Evolutionary conservation across 2,113 vertebrate species (phyloP).

Genomic region (Ctenomys sociabilis): DNA sequence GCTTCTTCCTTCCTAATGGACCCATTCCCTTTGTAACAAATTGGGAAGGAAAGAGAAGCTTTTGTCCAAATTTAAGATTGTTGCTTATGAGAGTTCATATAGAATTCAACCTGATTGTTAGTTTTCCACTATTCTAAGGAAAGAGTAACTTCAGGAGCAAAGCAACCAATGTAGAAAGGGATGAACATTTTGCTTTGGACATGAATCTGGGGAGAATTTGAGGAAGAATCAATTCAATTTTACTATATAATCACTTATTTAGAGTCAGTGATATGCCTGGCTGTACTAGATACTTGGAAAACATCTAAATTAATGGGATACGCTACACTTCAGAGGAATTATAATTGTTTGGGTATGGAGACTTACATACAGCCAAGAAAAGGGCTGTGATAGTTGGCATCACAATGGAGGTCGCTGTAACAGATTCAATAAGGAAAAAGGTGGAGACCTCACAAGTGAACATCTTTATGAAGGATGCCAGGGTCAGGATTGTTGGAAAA

Average conservation of each 20-base stretch:
- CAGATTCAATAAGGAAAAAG: not conserved
- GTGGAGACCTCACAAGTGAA: not conserved
- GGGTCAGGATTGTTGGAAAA: not conserved
- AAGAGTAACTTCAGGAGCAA: not conserved
- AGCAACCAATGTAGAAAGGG: not conserved
- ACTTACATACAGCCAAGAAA: not conserved
- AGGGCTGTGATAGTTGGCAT: not conserved
- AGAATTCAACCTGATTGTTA: not conserved
- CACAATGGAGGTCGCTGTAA: not conserved
- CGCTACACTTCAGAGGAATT: not conserved
- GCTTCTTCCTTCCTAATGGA: not conserved
- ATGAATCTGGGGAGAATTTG: not conserved
- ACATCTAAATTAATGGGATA: not conserved
- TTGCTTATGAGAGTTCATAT: not conserved
- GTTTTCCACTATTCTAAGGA: not conserved
- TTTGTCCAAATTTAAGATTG: conserved; percentile 8
- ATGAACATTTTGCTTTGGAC: not conserved
- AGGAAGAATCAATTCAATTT: not conserved
- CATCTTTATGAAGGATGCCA: not conserved
- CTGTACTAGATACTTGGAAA: not conserved
- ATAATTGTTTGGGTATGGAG: not conserved
- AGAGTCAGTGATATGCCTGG: not conserved
- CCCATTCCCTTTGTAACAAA: not conserved
- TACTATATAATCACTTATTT: not conserved
- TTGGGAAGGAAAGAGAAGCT: not conserved